These are phyloP conservation scores for Indri indri DNA, from an alignment of 2,113 vertebrate genomes.

Conservation along the genomic window DNA sequence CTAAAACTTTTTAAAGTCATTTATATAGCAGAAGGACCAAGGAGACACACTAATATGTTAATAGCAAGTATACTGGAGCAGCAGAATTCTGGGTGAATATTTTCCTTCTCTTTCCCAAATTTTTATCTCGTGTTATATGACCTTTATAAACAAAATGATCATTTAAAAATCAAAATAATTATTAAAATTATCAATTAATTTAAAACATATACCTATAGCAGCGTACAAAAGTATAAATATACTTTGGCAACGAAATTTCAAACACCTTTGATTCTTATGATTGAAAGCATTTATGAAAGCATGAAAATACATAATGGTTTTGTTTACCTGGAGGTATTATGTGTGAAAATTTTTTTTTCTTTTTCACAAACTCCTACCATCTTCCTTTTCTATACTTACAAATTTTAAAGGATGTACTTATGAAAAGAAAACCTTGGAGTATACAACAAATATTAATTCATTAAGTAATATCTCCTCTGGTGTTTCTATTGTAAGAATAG, in stretches of 20 bases:
- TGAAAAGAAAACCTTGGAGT: neutral
- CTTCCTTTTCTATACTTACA: neutral
- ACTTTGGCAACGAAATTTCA: conserved; percentile 24
- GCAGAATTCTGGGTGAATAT: neutral
- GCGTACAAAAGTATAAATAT: neutral
- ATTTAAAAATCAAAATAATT: conserved; percentile 16
- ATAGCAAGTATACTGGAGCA: neutral
- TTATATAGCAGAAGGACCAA: neutral
- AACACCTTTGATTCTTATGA: neutral
- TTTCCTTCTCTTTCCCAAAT: neutral
- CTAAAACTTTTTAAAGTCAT: neutral
- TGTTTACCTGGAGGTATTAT: neutral
- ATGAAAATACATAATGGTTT: neutral
- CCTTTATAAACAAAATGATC: neutral
- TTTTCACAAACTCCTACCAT: neutral
- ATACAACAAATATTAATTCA: neutral
- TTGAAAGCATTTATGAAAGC: conserved; percentile 2
- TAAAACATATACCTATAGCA: neutral
- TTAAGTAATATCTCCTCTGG: neutral
- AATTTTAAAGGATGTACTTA: conserved; percentile 4
- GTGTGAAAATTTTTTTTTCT: neutral
- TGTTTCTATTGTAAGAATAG: neutral
- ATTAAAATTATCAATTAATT: conserved; percentile 6
- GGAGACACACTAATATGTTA: neutral
- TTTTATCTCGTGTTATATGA: neutral